Evolutionary conservation across 2,797 vertebrate species (phyloP).

Genomic region (Phrynocephalus guinanensis): DNA sequence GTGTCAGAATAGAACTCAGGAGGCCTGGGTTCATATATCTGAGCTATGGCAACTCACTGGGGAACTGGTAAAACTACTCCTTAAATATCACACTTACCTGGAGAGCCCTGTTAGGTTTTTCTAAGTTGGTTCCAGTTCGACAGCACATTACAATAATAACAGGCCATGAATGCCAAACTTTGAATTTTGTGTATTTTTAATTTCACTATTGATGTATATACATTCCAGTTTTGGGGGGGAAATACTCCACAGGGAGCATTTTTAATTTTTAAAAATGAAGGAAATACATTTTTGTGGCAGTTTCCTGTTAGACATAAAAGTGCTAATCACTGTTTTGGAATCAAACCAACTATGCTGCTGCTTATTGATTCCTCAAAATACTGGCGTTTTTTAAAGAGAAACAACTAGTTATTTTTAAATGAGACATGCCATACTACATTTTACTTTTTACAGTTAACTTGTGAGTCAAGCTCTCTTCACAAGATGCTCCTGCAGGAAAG

Average conservation of each 20-base stretch:
- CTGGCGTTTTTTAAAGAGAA: background rate
- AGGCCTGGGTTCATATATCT: too few species aligned
- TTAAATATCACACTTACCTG: too few species aligned
- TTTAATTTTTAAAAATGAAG: conserved; percentile 28
- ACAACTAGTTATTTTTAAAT: background rate
- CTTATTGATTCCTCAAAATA: background rate
- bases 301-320: background rate
- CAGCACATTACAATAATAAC: too few species aligned
- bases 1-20: too few species aligned
- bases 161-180: background rate
- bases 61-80: too few species aligned
- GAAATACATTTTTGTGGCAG: conserved; percentile 6
- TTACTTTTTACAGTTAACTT: too few species aligned
- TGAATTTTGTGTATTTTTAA: conserved; percentile 4
- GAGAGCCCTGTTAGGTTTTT: too few species aligned
- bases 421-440: too few species aligned
- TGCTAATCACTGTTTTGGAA: background rate
- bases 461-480: too few species aligned
- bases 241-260: background rate
- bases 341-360: conserved; percentile 5
- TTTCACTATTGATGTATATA: background rate
- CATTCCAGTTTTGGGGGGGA: background rate
- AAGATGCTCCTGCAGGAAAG: background rate
- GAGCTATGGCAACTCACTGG: too few species aligned
- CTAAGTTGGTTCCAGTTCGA: too few species aligned